Percentiles rank a stretch among this genome's conserved stretches.
Conservation (phyloP, 2,888 invertebrate genomes). For the Mimas tiliae region DNA sequence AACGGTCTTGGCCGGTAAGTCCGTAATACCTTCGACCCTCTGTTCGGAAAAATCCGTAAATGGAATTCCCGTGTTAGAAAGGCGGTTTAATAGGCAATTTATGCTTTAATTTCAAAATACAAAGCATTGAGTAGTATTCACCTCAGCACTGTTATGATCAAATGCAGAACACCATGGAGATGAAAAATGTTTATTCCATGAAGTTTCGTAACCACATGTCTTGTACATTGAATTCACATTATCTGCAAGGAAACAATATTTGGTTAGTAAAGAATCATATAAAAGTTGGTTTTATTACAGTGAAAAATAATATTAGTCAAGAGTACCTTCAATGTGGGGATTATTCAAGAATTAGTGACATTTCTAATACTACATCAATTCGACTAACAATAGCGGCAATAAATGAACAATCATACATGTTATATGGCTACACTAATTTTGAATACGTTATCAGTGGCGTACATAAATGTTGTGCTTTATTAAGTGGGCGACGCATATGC, state of each 20-base stretch:
- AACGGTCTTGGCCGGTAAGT: too few relatives aligned
- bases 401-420: too few relatives aligned
- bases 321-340: neutral
- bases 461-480: too few relatives aligned
- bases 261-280: neutral
- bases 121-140: conserved; percentile 35
- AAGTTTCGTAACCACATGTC: conserved; percentile 92
- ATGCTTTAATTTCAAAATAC: too few relatives aligned
- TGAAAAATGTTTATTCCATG: conserved; percentile 86
- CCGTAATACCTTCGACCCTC: too few relatives aligned
- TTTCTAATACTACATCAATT: neutral
- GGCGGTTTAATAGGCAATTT: too few relatives aligned
- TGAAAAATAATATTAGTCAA: neutral
- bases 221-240: conserved; percentile 87
- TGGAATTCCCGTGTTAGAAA: too few relatives aligned
- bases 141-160: conserved; percentile 83
- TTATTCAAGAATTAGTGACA: neutral
- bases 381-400: too few relatives aligned
- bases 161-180: conserved; percentile 94
- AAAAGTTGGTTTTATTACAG: neutral
- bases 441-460: too few relatives aligned
- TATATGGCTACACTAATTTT: too few relatives aligned
- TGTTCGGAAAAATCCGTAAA: too few relatives aligned
- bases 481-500: too few relatives aligned
- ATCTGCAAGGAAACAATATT: conserved; percentile 61